phyloP scores from a whole-genome alignment of 2,888 invertebrate species.

The Macrophya alboannulata region DNA sequence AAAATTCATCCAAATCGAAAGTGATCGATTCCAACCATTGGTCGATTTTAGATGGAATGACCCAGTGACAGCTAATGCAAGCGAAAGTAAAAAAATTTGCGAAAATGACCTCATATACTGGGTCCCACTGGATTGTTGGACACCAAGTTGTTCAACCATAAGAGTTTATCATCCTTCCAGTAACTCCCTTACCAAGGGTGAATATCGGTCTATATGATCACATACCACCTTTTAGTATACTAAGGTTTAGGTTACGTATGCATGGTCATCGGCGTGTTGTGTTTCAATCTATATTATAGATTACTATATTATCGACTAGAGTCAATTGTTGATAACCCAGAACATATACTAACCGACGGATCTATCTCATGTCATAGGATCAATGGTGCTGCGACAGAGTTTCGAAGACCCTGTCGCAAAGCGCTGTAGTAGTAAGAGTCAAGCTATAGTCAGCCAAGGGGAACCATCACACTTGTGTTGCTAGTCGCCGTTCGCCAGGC shows the following conservation, averaged over 20 bases:
- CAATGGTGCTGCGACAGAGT: neutral
- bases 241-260: neutral
- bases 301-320: neutral
- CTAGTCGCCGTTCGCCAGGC: constrained; percentile 73
- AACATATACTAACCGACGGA: constrained; percentile 3
- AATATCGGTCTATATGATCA: neutral
- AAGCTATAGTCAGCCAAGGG: constrained; percentile 22
- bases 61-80: too few relatives aligned
- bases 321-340: neutral
- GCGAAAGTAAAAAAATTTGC: too few relatives aligned
- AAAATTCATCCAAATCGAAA: too few relatives aligned
- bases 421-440: constrained; percentile 27
- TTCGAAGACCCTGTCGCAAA: neutral
- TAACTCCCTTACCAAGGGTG: neutral
- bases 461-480: constrained; percentile 63
- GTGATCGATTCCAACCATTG: too few relatives aligned
- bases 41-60: too few relatives aligned
- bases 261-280: neutral
- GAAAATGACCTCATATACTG: too few relatives aligned
- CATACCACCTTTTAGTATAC: neutral
- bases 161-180: neutral
- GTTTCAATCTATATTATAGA: neutral
- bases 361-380: neutral
- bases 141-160: neutral
- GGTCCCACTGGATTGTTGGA: too few relatives aligned